Conservation (phyloP, 2,797 vertebrate species). For the Mareca strepera region DNA sequence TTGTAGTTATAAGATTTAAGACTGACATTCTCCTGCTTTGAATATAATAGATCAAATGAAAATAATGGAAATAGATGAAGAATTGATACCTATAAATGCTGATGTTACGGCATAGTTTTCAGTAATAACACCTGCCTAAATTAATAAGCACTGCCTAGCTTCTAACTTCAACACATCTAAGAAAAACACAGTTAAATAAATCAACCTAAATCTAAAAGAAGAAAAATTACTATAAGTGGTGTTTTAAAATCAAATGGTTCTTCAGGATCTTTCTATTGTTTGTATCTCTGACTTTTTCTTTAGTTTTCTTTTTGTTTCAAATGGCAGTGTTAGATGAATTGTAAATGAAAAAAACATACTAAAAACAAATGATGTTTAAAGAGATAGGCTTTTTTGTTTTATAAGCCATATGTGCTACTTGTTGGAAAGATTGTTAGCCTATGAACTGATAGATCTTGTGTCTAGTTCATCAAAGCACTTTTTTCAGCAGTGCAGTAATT, state of each 20-base stretch:
- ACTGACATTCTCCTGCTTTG: background rate
- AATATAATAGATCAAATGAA: background rate
- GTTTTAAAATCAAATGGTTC: slow-evolving; percentile 15
- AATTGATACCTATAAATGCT: slow-evolving; percentile 26
- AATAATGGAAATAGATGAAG: background rate
- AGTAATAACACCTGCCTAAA: background rate
- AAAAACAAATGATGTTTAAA: slow-evolving; percentile 13
- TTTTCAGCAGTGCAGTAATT: background rate
- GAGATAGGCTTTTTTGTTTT: background rate
- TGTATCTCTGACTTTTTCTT: background rate
- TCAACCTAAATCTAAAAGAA: slow-evolving; percentile 44
- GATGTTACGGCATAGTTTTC: slow-evolving; percentile 39
- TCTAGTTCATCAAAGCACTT: slow-evolving; percentile 26
- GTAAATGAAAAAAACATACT: background rate
- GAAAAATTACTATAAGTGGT: background rate
- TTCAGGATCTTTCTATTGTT: background rate
- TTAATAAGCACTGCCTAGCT: background rate
- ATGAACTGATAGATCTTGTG: background rate
- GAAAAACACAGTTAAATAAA: slow-evolving; percentile 8
- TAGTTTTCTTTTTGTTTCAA: background rate
- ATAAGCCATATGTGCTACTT: background rate
- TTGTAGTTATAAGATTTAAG: slow-evolving; percentile 35
- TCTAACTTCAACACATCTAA: slow-evolving; percentile 32
- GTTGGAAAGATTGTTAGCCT: background rate
- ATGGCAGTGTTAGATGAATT: background rate